phyloP scores from a whole-genome alignment of 2,888 invertebrate genomes.

The Aporophyla nigra region DNA sequence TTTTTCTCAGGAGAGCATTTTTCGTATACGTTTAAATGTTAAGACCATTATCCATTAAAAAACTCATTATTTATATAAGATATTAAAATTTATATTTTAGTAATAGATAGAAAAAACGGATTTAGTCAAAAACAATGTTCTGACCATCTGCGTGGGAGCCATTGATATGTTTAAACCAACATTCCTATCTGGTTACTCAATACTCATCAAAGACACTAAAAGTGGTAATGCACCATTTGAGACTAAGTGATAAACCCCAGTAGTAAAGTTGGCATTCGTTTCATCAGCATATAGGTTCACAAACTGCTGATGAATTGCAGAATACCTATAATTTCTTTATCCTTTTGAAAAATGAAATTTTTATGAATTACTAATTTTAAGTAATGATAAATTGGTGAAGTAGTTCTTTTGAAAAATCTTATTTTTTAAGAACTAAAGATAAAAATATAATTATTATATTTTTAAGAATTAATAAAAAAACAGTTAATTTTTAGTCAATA shows the following conservation, averaged over 20 bases:
- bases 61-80: too few species aligned
- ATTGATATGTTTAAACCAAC: conserved; percentile 1
- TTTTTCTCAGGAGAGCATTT: too few species aligned
- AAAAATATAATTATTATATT: too few species aligned
- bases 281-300: not conserved
- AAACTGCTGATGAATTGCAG: not conserved
- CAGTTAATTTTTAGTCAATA: too few species aligned
- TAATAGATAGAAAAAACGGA: too few species aligned
- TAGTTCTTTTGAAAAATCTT: not conserved
- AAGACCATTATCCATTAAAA: too few species aligned
- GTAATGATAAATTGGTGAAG: not conserved
- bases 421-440: not conserved
- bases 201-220: not conserved
- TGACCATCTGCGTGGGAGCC: too few species aligned
- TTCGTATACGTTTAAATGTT: too few species aligned
- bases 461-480: too few species aligned
- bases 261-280: not conserved
- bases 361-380: not conserved
- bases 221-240: not conserved
- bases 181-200: conserved; percentile 9
- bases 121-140: too few species aligned
- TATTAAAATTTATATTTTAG: too few species aligned
- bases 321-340: not conserved
- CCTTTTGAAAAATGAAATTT: not conserved
- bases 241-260: not conserved